Percentiles rank a stretch among this genome's conserved stretches.
Evolutionary conservation across 2,888 invertebrate genomes (phyloP).

Genomic region (Apotomis capreana): DNA sequence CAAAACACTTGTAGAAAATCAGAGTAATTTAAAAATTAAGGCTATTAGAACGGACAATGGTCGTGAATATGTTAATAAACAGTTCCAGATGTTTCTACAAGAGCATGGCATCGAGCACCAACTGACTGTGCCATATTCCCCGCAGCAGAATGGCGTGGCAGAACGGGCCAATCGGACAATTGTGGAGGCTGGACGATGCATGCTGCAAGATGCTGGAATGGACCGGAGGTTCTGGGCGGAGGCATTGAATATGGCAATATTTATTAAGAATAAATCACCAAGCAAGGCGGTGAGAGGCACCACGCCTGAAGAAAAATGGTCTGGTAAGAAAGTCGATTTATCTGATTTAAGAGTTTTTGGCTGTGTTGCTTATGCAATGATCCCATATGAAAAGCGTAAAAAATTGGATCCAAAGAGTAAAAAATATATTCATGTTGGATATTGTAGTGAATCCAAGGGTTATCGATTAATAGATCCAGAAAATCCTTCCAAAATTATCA

Average conservation of each 20-base stretch:
- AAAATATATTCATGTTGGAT: constrained; percentile 36
- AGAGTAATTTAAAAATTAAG: constrained; percentile 42
- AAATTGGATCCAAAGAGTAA: constrained; percentile 43
- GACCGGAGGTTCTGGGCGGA: constrained; percentile 44
- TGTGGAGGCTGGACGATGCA: constrained; percentile 42
- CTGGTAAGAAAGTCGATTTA: constrained; percentile 38
- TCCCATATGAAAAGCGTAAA: constrained; percentile 33
- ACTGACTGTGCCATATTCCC: constrained; percentile 49
- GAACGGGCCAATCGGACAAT: constrained; percentile 48
- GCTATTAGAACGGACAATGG: constrained; percentile 45
- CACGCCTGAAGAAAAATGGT: constrained; percentile 44
- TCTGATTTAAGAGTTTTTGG: constrained; percentile 43
- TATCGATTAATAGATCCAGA: background rate
- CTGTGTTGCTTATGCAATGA: constrained; percentile 43
- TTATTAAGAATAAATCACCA: constrained; percentile 43
- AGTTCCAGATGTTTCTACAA: constrained; percentile 41
- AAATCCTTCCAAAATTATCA: background rate
- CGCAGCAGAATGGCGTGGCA: constrained; percentile 54
- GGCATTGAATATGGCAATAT: constrained; percentile 43
- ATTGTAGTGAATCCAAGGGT: constrained; percentile 20
- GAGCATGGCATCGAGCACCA: constrained; percentile 49
- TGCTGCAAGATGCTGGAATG: constrained; percentile 42
- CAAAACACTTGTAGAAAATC: constrained; percentile 46
- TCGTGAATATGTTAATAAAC: constrained; percentile 43
- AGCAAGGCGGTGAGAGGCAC: constrained; percentile 42